Base-by-base conservation (phyloP, 2,113 vertebrate species). In the Porphyrio hochstetteri region DNA sequence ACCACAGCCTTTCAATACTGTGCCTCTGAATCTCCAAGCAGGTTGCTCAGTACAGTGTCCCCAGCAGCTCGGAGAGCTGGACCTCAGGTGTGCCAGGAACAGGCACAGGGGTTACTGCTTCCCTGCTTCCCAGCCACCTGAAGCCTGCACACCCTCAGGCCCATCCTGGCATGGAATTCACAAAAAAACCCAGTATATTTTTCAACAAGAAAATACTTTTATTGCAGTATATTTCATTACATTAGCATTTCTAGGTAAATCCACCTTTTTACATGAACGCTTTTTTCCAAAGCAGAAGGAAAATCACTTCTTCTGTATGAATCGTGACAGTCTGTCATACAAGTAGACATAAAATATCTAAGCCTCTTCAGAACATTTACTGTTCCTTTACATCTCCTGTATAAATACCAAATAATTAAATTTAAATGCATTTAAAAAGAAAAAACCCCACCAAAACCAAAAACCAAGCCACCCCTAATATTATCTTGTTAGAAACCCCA, bases 271-370 rank as follows among this genome's bases (percentile, higher is more conserved):
- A 46, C 3, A n/a, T 50, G 57, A 83, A 52, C 55, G 16, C 2
- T 6, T 40, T 46, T 63, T 85, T 71, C 65, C 33, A 59, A 53
- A 68, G 56, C 56, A 75, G 16, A 78, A 44, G 61, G 35, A 82
- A 75, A 56, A 48, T 27, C 13, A 44, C 11, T 79, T 77, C 68
- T 44, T 76, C 16, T 65, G 2, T 38, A 55, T 74, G 64, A 84
- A 44, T 86, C 42, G 82, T 97, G 97, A 94, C 96, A 97, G 36
- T 97, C 86, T 98, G 98, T 84, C 97, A 97, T 97, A 97, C 90
- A 24, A 76, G 64, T 25, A 95, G 97, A 97, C 92, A 97, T 92
- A 46, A 94, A 94, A 95, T 97, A 86, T 97, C 91, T 79, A 90
- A 93, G 24, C 42, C 25, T 92, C 74, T 83, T 89, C 46, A 88